Conservation (phyloP, 2,888 invertebrate genomes). For the Xiphydria camelus region DNA sequence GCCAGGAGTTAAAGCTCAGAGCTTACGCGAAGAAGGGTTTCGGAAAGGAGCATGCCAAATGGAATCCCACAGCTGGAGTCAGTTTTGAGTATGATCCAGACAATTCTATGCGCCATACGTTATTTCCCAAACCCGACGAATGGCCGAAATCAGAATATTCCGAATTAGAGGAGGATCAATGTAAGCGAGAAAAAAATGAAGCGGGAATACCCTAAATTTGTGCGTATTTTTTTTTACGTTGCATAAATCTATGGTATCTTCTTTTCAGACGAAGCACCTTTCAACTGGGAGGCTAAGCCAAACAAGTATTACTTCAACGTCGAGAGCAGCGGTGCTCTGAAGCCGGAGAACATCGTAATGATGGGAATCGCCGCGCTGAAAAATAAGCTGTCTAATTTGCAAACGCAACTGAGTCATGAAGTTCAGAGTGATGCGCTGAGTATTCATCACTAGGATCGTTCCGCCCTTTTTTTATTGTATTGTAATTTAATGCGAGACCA, state of each 20-base stretch:
- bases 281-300: conserved; percentile 92
- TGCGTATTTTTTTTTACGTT: not conserved
- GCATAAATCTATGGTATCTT: not conserved
- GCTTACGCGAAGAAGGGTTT: conserved; percentile 97
- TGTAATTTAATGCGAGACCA: too few relatives aligned
- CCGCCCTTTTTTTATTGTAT: too few relatives aligned
- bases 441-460: conserved; percentile 61
- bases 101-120: conserved; percentile 93
- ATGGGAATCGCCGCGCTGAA: conserved; percentile 93
- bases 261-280: conserved; percentile 86
- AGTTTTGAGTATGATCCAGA: conserved; percentile 99
- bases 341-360: conserved; percentile 95
- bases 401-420: conserved; percentile 89
- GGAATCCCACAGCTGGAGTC: conserved; percentile 99
- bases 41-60: conserved; percentile 99
- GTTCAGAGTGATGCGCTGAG: conserved; percentile 82
- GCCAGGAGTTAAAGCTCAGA: conserved; percentile 90
- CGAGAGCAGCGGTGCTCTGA: conserved; percentile 91
- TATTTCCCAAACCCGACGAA: conserved; percentile 95
- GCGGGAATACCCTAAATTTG: too few relatives aligned
- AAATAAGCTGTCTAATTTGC: conserved; percentile 93
- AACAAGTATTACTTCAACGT: conserved; percentile 97
- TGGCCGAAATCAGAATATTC: conserved; percentile 99
- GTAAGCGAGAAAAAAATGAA: conserved; percentile 58
- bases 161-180: conserved; percentile 88